Percentiles rank a stretch among this genome's conserved stretches.
phyloP scores from a whole-genome alignment of 2,113 vertebrate species.

The Oncorhynchus mykiss region DNA sequence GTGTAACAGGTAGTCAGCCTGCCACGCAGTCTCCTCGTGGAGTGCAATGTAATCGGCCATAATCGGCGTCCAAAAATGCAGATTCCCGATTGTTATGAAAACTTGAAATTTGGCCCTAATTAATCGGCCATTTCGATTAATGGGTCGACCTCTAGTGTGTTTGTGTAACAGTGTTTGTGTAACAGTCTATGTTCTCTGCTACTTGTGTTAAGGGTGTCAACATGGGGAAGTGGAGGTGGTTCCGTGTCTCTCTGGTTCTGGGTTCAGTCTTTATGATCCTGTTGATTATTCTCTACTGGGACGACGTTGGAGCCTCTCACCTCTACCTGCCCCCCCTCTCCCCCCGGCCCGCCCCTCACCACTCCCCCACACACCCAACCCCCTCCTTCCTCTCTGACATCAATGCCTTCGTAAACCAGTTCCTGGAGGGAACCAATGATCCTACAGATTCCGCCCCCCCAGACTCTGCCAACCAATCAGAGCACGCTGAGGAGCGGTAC shows the following conservation, averaged over 20 bases:
- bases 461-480: constrained; percentile 70
- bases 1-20: too few relatives aligned
- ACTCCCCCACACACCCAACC: constrained; percentile 53
- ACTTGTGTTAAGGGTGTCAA: constrained; percentile 49
- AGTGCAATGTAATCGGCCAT: too few relatives aligned
- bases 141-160: too few relatives aligned
- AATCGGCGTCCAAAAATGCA: too few relatives aligned
- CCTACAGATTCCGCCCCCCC: constrained; percentile 66
- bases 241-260: constrained; percentile 86
- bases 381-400: constrained; percentile 75
- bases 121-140: too few relatives aligned
- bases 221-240: constrained; percentile 89
- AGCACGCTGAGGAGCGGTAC: constrained; percentile 79
- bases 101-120: too few relatives aligned
- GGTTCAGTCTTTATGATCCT: constrained; percentile 91
- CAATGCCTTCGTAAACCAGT: constrained; percentile 85
- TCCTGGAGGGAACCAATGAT: constrained; percentile 76
- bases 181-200: too few relatives aligned
- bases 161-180: not conserved
- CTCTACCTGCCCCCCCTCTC: constrained; percentile 85
- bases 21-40: too few relatives aligned
- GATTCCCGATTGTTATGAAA: too few relatives aligned
- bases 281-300: constrained; percentile 96
- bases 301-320: constrained; percentile 86
- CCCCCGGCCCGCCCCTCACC: constrained; percentile 65